Evolutionary conservation across 1,140 invertebrate species (phyloP), one percentile per base, ranked within the genome.

Genomic region (Hypsibius dujardini): DNA sequence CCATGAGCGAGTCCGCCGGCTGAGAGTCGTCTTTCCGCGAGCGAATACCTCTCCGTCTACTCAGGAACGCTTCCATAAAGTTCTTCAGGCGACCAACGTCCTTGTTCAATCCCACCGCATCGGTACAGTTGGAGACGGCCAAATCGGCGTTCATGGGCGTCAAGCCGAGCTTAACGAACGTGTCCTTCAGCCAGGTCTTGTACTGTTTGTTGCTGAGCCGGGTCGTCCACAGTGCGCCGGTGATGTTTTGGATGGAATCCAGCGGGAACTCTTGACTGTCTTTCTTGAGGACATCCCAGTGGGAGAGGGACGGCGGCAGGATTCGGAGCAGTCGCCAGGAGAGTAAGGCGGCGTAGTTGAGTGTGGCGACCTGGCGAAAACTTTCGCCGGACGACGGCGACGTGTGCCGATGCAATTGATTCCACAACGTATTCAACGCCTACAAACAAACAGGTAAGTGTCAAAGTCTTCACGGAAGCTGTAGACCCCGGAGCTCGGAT

Each of bases 351-450:
- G 50, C n/a, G 50, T 56, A 56, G 50, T 56, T 56, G 50, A n/a
- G 86, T 60, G 86, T 87, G 75, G 95, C 92, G 77, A 91, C 92
- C 79, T 94, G 95, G 75, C 95, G 89, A 72, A 90, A 86, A 1
- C 89, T 0, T 90, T 78, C 47, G n/a, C n/a, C n/a, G 87, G 87
- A 47, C 86, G 85, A 70, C 84, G 83, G 46, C 83, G 84, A 72
- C 84, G 82, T 76, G 85, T 86, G 47, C 83, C 81, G 71, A 80
- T 79, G 79, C 70, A 75, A 80, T 50, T 80, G 75, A 74, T 79
- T 76, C 59, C 81, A 72, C 1, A 93, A 87, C 75, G 87, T 86
- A 50, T 94, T 86, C 14, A 95, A 79, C 1, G 90, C 87, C n/a
- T n/a, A n/a, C n/a, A n/a, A n/a, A n/a, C n/a, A n/a, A n/a, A n/a